These are phyloP conservation scores for Lutjanus erythropterus DNA, from an alignment of 2,113 vertebrate species.

Conservation along the genomic window DNA sequence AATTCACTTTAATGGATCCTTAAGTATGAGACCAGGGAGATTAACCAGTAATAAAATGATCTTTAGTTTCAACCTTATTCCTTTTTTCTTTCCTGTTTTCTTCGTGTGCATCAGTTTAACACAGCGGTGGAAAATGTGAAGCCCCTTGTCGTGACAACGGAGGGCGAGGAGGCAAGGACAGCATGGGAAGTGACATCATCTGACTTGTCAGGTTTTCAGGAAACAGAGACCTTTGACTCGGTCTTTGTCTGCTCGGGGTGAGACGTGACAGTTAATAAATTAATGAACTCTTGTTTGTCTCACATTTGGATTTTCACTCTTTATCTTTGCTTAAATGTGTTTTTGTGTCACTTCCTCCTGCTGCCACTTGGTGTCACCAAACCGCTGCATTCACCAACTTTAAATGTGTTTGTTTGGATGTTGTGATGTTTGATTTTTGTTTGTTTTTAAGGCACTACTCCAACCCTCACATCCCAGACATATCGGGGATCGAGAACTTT, in stretches of 20 bases:
- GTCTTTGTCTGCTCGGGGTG: constrained; percentile 84
- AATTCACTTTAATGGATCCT: too few relatives aligned
- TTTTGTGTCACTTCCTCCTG: not conserved
- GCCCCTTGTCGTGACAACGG: constrained; percentile 64
- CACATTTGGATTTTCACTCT: not conserved
- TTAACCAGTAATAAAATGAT: not conserved
- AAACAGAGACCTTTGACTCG: constrained; percentile 74
- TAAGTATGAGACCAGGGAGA: too few relatives aligned
- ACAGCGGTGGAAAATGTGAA: constrained; percentile 75
- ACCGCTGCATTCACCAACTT: accelerated
- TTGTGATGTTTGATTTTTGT: constrained; percentile 12
- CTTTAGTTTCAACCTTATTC: not conserved
- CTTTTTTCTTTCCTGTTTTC: not conserved
- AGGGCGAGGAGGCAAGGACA: constrained; percentile 29
- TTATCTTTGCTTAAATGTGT: not conserved
- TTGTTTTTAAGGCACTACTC: constrained; percentile 84
- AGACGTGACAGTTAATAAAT: constrained; percentile 14
- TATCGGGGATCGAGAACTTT: constrained; percentile 85
- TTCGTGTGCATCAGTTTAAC: constrained; percentile 71
- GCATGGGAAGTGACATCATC: constrained; percentile 79
- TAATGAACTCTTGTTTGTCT: not conserved
- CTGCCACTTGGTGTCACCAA: not conserved
- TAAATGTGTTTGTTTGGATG: not conserved
- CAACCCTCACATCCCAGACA: constrained; percentile 81
- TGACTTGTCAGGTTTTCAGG: constrained; percentile 57